phyloP scores from a whole-genome alignment of 2,797 vertebrate genomes.

The Hozukius guyotensis region DNA sequence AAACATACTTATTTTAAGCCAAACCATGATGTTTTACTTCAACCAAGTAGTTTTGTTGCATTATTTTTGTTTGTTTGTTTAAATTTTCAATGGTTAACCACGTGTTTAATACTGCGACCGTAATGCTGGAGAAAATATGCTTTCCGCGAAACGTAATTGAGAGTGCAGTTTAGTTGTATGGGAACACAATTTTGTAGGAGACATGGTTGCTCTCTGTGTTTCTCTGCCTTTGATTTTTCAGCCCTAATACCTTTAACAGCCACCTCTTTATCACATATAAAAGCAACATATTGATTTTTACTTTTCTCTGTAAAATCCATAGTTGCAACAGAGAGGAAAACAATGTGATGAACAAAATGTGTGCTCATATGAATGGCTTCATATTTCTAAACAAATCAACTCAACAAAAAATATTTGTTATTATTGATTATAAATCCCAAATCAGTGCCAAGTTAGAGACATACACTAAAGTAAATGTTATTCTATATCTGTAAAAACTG shows the following conservation, averaged over 20 bases:
- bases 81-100: not conserved
- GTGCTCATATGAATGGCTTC: not conserved
- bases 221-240: not conserved
- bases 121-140: not conserved
- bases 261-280: conserved; percentile 1
- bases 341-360: not conserved
- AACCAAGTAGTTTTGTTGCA: not conserved
- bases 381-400: not conserved
- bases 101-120: not conserved
- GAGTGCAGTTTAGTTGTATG: not conserved
- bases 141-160: not conserved
- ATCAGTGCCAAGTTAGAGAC: not conserved
- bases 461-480: not conserved
- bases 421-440: not conserved
- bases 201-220: not conserved
- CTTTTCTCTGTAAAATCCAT: conserved; percentile 13
- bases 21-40: too few species aligned
- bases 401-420: not conserved
- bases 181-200: not conserved
- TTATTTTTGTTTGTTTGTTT: not conserved
- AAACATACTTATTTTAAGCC: too few species aligned
- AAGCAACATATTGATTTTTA: conserved; percentile 13
- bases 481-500: not conserved
- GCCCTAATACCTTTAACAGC: not conserved
- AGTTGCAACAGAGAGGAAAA: conserved; percentile 2